A percentile compares a stretch with the other conserved stretches of the same genome.
Conservation (phyloP, 2,888 invertebrate genomes). For the Brachylomia viminalis region DNA sequence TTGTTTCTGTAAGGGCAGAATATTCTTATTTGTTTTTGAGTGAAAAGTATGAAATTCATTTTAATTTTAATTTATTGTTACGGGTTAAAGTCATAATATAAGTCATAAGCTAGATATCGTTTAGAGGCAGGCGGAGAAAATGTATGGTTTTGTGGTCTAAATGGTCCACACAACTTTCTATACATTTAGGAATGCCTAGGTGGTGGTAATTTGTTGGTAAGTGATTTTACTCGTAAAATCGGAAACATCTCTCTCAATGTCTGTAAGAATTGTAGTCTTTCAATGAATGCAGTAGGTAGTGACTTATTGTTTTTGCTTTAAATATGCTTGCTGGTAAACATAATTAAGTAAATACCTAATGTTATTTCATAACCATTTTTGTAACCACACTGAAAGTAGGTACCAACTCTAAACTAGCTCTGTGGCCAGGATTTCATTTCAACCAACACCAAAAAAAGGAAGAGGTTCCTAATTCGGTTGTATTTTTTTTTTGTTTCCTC, state of each 20-base stretch:
- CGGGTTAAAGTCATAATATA: not conserved
- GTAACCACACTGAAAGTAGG: not conserved
- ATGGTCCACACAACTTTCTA: not conserved
- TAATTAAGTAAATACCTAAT: not conserved
- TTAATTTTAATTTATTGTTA: not conserved
- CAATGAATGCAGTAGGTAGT: not conserved
- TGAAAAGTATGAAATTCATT: not conserved
- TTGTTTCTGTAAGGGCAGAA: not conserved
- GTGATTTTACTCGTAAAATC: not conserved
- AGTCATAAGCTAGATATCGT: not conserved
- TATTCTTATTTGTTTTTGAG: constrained; percentile 12
- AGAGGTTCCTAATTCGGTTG: no score
- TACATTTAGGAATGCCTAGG: not conserved
- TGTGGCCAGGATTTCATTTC: not conserved
- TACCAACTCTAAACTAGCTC: not conserved
- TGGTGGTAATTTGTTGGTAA: not conserved
- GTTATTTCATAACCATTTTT: not conserved
- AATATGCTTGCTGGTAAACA: not conserved
- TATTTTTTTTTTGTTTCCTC: no score
- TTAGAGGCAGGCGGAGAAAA: not conserved
- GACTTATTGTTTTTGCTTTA: not conserved
- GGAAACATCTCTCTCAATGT: not conserved
- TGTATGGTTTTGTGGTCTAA: not conserved
- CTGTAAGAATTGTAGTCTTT: not conserved
- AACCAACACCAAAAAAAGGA: no score